A percentile compares a stretch with the other conserved stretches of the same genome.
These are phyloP conservation scores for Chloromyia formosa DNA, from an alignment of 2,888 invertebrate genomes.

Conservation along the genomic window DNA sequence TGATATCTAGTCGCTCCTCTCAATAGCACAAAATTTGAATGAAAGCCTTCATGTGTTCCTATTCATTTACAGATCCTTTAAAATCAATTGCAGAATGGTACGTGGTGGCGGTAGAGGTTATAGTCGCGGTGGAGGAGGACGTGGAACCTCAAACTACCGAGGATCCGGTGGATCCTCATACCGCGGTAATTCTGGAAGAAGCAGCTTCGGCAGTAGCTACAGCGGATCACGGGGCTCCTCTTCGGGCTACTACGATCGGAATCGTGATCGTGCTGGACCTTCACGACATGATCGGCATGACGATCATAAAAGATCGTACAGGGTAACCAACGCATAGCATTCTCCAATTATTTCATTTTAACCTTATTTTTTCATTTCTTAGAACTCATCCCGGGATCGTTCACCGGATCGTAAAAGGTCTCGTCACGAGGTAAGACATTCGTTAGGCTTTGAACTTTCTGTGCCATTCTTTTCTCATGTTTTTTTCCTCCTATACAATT, in stretches of 20 bases:
- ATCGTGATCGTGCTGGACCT: slow-evolving; percentile 56
- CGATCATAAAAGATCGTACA: slow-evolving; percentile 59
- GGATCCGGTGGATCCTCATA: slow-evolving; percentile 41
- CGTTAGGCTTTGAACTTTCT: neutral
- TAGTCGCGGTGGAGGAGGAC: slow-evolving; percentile 53
- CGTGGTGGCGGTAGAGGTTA: slow-evolving; percentile 58
- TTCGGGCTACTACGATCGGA: slow-evolving; percentile 55
- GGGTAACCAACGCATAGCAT: slow-evolving; percentile 54
- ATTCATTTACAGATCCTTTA: no score
- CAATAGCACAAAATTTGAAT: no score
- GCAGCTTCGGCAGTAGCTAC: slow-evolving; percentile 53
- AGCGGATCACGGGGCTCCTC: slow-evolving; percentile 55
- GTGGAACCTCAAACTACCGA: slow-evolving; percentile 55
- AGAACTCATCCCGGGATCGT: slow-evolving; percentile 61
- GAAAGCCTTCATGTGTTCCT: no score
- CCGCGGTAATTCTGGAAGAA: slow-evolving; percentile 27
- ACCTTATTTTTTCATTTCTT: slow-evolving; percentile 45
- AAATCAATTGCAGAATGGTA: slow-evolving; percentile 54
- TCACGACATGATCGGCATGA: slow-evolving; percentile 55
- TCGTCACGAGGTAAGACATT: slow-evolving; percentile 61
- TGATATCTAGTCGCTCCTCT: no score
- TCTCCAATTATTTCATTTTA: neutral
- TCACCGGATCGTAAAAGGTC: slow-evolving; percentile 61
- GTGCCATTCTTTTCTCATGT: neutral
- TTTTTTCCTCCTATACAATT: slow-evolving; percentile 13